A percentile compares a stretch with the other conserved stretches of the same genome.
These are phyloP conservation scores for Megathymus violae DNA, from an alignment of 1,140 invertebrate genomes.

Conservation along the genomic window DNA sequence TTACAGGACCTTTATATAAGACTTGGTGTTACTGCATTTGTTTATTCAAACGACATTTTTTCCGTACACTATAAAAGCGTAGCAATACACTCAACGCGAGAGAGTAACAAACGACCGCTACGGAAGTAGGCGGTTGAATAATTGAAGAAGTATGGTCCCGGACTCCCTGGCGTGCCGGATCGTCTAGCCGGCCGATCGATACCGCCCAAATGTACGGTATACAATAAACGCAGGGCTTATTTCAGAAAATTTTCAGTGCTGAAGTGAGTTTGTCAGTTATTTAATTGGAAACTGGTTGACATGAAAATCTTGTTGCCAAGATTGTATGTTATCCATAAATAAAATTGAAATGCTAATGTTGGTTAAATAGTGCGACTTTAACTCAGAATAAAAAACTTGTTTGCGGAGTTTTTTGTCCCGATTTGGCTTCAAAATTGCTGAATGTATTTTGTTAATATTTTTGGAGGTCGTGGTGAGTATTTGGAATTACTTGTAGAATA, in stretches of 20 bases:
- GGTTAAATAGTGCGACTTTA: too few relatives aligned
- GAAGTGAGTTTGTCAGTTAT: too few relatives aligned
- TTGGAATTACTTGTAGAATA: too few relatives aligned
- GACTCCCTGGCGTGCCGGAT: constrained; percentile 51
- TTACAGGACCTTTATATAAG: neutral
- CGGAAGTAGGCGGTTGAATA: constrained; percentile 74
- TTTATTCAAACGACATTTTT: constrained; percentile 22
- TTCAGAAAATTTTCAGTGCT: constrained; percentile 12
- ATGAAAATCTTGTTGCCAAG: too few relatives aligned
- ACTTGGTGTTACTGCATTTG: neutral
- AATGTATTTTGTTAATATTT: too few relatives aligned
- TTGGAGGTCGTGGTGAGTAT: too few relatives aligned
- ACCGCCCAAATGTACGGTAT: constrained; percentile 53
- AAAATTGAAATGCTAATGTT: too few relatives aligned
- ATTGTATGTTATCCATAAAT: too few relatives aligned
- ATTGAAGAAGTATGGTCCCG: constrained; percentile 68
- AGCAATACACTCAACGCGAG: constrained; percentile 59
- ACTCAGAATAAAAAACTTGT: too few relatives aligned
- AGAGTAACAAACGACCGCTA: constrained; percentile 63
- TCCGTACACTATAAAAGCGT: constrained; percentile 52
- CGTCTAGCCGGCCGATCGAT: constrained; percentile 69
- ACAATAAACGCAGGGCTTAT: constrained; percentile 7
- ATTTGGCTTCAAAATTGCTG: too few relatives aligned
- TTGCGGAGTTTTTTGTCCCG: too few relatives aligned
- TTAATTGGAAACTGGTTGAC: too few relatives aligned